These are phyloP conservation scores for Nemapogon koenigi DNA, from an alignment of 2,888 invertebrate genomes.

Conservation along the genomic window DNA sequence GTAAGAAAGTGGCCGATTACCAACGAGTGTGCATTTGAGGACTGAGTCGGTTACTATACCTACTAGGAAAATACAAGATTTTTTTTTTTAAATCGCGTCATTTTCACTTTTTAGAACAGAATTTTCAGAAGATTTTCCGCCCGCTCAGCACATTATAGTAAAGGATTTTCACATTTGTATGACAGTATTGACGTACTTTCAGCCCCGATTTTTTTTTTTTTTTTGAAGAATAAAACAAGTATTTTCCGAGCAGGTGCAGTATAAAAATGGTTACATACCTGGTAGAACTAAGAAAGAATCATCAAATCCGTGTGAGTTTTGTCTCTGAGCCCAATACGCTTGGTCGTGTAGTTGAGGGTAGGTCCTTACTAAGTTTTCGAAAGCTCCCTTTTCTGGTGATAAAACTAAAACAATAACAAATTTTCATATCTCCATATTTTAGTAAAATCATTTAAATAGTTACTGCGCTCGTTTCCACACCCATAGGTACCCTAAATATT, in stretches of 20 bases:
- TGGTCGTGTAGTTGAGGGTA: conserved; percentile 88
- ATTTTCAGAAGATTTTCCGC: too few species aligned
- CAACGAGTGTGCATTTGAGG: too few species aligned
- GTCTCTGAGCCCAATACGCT: conserved; percentile 67
- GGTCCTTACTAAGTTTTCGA: conserved; percentile 72
- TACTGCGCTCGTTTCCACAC: too few species aligned
- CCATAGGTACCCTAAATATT: too few species aligned
- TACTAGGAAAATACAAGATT: too few species aligned
- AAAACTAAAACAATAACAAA: conserved; percentile 66
- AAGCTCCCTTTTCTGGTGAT: conserved; percentile 72
- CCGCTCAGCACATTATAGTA: too few species aligned
- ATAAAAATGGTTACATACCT: conserved; percentile 43
- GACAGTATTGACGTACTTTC: too few species aligned
- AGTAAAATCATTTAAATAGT: background rate
- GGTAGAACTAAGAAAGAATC: conserved; percentile 64
- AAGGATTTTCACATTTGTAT: too few species aligned
- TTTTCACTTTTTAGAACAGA: too few species aligned
- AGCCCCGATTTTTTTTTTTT: conserved; percentile 9
- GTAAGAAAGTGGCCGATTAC: too few species aligned
- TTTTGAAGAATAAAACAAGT: conserved; percentile 6
- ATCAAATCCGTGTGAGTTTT: conserved; percentile 46
- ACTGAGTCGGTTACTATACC: too few species aligned
- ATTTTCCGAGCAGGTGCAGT: conserved; percentile 18
- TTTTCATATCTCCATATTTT: background rate
- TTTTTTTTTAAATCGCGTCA: too few species aligned